A percentile compares a stretch with the other conserved stretches of the same genome.
Evolutionary conservation across 2,888 invertebrate species (phyloP).

Genomic region (Drosophila pseudotakahashii): DNA sequence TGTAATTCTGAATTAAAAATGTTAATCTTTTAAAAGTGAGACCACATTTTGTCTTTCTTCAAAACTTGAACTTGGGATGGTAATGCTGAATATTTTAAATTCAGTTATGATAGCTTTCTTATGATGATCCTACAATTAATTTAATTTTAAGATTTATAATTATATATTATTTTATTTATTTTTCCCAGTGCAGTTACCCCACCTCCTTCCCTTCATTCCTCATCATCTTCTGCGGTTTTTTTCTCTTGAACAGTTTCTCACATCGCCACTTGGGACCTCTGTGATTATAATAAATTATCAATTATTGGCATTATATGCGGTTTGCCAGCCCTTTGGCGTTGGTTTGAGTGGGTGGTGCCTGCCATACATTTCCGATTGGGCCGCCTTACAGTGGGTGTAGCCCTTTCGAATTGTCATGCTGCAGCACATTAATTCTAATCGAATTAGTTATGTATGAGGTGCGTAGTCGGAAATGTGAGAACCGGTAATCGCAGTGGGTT

Average conservation of each 20-base stretch:
- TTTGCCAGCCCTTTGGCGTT: conserved; percentile 14
- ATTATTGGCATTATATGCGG: conserved; percentile 71
- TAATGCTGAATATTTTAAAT: no score
- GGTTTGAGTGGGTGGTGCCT: conserved; percentile 20
- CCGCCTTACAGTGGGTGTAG: conserved; percentile 52
- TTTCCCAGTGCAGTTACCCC: conserved; percentile 10
- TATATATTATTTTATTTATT: no score
- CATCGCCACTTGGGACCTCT: conserved; percentile 37
- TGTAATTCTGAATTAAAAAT: neutral
- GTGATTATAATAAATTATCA: conserved; percentile 79
- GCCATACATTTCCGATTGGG: conserved; percentile 15
- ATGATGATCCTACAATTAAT: no score
- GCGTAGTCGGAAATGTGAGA: conserved; percentile 37
- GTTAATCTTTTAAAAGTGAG: no score
- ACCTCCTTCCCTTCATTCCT: neutral
- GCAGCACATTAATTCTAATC: conserved; percentile 71
- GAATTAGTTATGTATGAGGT: conserved; percentile 65
- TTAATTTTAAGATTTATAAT: no score
- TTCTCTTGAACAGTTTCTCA: conserved; percentile 34
- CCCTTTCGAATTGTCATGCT: conserved; percentile 59
- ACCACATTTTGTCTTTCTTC: no score
- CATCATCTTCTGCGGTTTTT: conserved; percentile 24
- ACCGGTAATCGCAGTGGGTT: conserved; percentile 30
- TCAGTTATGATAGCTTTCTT: no score
- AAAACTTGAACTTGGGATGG: no score